A percentile compares a stretch with the other conserved stretches of the same genome.
These are phyloP conservation scores for Hystrix brachyura DNA, from an alignment of 2,113 vertebrate genomes.

Conservation along the genomic window DNA sequence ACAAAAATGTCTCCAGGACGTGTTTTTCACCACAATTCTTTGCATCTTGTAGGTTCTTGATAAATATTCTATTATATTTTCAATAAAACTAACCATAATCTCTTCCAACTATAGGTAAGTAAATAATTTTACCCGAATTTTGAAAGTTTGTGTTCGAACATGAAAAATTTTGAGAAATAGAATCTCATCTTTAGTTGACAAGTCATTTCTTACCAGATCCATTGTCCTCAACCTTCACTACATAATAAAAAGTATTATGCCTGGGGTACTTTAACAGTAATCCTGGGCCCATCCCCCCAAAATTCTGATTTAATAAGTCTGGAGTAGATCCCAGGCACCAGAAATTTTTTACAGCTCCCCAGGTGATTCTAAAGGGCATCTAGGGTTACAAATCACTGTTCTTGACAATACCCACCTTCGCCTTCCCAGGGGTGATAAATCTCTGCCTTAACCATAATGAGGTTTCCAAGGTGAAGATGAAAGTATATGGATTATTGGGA, in stretches of 20 bases:
- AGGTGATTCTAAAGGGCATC: constrained; percentile 39
- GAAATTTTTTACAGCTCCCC: constrained; percentile 41
- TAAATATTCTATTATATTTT: background rate
- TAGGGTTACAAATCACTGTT: constrained; percentile 37
- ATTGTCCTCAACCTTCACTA: background rate
- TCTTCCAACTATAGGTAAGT: background rate
- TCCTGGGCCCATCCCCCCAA: background rate
- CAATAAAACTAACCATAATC: background rate
- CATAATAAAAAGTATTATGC: background rate
- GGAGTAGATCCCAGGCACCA: constrained; percentile 25
- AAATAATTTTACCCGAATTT: constrained; percentile 12
- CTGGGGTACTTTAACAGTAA: background rate
- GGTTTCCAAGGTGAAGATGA: background rate
- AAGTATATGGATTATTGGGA: background rate
- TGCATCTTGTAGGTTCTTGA: background rate
- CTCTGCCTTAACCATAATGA: background rate
- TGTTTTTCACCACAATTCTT: background rate
- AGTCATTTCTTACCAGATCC: constrained; percentile 7
- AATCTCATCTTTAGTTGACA: constrained; percentile 42
- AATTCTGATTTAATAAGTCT: constrained; percentile 48
- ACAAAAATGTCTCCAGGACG: background rate
- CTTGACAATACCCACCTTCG: background rate
- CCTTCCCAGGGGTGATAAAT: background rate
- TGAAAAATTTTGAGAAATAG: constrained; percentile 36
- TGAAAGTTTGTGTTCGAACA: constrained; percentile 9